Conservation (phyloP, 2,888 invertebrate genomes). For the Chaitophorus viminalis region DNA sequence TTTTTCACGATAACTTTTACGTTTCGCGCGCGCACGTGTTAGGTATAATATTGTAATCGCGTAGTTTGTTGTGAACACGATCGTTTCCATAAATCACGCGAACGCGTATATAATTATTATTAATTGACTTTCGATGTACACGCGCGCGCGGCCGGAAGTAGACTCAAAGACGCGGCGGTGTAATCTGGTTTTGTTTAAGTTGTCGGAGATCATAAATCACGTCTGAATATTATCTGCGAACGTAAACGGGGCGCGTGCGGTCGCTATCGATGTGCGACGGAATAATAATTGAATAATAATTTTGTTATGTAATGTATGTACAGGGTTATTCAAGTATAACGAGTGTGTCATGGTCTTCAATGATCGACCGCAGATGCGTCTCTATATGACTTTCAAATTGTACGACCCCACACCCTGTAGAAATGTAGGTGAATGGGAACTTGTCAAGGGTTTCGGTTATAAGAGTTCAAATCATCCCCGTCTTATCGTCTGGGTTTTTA, state of each 20-base stretch:
- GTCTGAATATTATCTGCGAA: background rate
- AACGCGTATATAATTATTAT: background rate
- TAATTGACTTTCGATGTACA: constrained; percentile 15
- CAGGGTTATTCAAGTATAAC: no score
- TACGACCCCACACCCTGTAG: no score
- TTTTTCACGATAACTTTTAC: background rate
- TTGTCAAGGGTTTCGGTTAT: no score
- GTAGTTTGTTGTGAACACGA: background rate
- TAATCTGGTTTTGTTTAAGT: constrained; percentile 1
- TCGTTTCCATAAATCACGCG: background rate
- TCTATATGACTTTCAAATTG: no score
- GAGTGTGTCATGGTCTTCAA: no score
- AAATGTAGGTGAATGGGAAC: no score
- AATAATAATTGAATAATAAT: background rate
- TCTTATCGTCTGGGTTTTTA: no score
- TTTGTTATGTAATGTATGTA: no score
- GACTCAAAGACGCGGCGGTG: background rate
- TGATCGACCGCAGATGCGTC: no score
- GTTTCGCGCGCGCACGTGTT: background rate
- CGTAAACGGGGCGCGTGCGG: background rate
- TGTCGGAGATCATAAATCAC: background rate
- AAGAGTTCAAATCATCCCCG: no score
- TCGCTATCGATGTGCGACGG: background rate
- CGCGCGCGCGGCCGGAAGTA: background rate
- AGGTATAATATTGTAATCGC: background rate